Evolutionary conservation across 2,888 invertebrate genomes (phyloP).

Genomic region (Pyrgus malvae): DNA sequence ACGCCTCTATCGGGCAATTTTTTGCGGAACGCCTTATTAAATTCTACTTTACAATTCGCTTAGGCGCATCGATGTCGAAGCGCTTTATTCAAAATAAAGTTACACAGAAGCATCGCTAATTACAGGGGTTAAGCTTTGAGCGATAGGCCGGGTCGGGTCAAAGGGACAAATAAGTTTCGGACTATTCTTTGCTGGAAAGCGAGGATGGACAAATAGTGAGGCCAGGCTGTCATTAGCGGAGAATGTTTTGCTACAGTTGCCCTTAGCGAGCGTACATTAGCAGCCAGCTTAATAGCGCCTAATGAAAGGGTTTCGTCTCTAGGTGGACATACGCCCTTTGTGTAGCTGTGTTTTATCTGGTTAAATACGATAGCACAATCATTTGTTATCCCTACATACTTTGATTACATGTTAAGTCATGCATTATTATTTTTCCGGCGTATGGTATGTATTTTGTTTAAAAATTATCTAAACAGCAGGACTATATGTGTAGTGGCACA

Average conservation of each 20-base stretch:
- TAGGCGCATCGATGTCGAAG: slow-evolving; percentile 26
- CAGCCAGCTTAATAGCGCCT: slow-evolving; percentile 53
- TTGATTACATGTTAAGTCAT: neutral
- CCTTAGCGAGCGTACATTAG: slow-evolving; percentile 40
- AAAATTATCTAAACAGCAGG: no score
- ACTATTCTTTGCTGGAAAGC: slow-evolving; percentile 61
- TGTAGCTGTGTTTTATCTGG: neutral
- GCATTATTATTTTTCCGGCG: no score
- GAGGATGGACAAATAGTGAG: slow-evolving; percentile 49
- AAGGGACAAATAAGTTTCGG: slow-evolving; percentile 67
- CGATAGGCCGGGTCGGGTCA: slow-evolving; percentile 47
- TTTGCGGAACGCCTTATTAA: slow-evolving; percentile 53
- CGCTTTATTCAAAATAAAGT: slow-evolving; percentile 44
- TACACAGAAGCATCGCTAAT: slow-evolving; percentile 54
- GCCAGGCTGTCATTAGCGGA: slow-evolving; percentile 64
- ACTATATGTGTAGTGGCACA: no score
- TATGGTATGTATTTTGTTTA: no score
- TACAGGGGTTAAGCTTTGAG: slow-evolving; percentile 61
- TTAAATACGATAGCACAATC: neutral
- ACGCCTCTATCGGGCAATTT: slow-evolving; percentile 48
- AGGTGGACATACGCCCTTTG: slow-evolving; percentile 35
- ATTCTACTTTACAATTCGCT: slow-evolving; percentile 39
- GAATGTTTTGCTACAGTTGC: slow-evolving; percentile 60
- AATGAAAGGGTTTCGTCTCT: slow-evolving; percentile 57
- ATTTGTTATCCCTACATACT: neutral